Base-by-base conservation (phyloP, 1,140 invertebrate species). In the Zelostemma sp. region DNA sequence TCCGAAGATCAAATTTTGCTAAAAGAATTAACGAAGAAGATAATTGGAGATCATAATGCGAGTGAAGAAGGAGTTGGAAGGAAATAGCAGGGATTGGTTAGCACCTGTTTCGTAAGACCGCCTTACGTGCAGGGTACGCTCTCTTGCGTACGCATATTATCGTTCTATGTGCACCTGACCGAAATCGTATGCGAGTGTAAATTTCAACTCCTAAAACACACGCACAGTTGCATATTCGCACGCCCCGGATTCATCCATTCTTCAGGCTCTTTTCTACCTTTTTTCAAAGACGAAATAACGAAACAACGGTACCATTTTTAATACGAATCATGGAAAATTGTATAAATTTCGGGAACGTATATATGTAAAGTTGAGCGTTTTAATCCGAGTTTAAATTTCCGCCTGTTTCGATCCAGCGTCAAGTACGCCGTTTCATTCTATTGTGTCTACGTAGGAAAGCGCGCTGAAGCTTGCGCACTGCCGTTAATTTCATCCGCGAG, bases 1-100 rank as follows among this genome's bases (percentile, higher is more conserved):
- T n/a, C n/a, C n/a, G n/a, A n/a, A n/a, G n/a, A n/a, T n/a, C 6
- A 15, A 4, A 17, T 12, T 43, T 15, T 43, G 17, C 1, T 9
- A 43, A 43, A 4, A 43, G 41, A n/a, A n/a, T n/a, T n/a, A n/a
- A n/a, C n/a, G n/a, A n/a, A n/a, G n/a, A n/a, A n/a, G n/a, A 55
- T 49, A 68, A 58, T 35, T 59, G 41, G 64, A 65, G 63, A 51
- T 63, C 53, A 67, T 60, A 72, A 67, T 50, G 35, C 61, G 70
- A 50, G 61, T 49, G 58, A 64, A 71, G 73, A 67, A 75, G 70
- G 57, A 65, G 57, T 49, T 25, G 58, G 71, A 79, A 81, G 77
- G 81, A 83, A 79, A 81, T 77, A 76, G 77, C n/a, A n/a, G 62
- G 76, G 80, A 84, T 84, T 84, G 82, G 82, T 75, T 79, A 75